Evolutionary conservation across 2,888 invertebrate genomes (phyloP).

Genomic region (Geophilus truncorum): DNA sequence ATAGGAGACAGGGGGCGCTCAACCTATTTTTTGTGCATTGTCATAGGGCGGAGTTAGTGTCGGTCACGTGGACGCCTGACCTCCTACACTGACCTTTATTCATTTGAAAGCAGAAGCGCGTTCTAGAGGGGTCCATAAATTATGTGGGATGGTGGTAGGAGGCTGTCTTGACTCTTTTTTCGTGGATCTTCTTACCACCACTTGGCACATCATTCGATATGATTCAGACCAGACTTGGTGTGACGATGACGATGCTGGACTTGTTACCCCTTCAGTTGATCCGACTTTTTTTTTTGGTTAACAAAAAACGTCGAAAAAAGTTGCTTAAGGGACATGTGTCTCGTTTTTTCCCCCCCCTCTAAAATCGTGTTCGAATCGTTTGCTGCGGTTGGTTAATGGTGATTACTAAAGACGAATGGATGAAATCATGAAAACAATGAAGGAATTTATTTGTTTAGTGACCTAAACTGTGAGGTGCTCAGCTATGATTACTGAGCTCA

Average conservation of each 20-base stretch:
- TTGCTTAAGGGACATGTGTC: too few species aligned
- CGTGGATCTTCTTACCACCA: not conserved
- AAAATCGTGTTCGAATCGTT: too few species aligned
- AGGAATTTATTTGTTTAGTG: too few species aligned
- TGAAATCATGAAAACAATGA: too few species aligned
- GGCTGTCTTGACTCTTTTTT: not conserved
- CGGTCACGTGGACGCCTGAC: constrained; percentile 1
- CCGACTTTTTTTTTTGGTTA: too few species aligned
- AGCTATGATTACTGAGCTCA: too few species aligned
- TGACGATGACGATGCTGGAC: not conserved
- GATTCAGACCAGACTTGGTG: not conserved
- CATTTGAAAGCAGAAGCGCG: constrained; percentile 25
- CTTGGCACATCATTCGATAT: not conserved
- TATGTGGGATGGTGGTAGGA: not conserved
- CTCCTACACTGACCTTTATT: constrained; percentile 25
- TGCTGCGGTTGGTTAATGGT: too few species aligned
- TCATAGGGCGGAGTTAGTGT: constrained; percentile 22
- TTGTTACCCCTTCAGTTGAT: too few species aligned
- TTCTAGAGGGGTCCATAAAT: constrained; percentile 2
- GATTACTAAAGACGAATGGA: too few species aligned
- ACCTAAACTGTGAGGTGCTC: too few species aligned
- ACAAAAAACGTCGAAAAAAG: too few species aligned
- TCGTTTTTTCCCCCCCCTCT: too few species aligned
- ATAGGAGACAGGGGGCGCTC: not conserved
- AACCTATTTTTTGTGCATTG: not conserved